A percentile compares a stretch with the other conserved stretches of the same genome.
These are phyloP conservation scores for Dryoscopus gambensis DNA, from an alignment of 2,113 vertebrate species.

Conservation along the genomic window DNA sequence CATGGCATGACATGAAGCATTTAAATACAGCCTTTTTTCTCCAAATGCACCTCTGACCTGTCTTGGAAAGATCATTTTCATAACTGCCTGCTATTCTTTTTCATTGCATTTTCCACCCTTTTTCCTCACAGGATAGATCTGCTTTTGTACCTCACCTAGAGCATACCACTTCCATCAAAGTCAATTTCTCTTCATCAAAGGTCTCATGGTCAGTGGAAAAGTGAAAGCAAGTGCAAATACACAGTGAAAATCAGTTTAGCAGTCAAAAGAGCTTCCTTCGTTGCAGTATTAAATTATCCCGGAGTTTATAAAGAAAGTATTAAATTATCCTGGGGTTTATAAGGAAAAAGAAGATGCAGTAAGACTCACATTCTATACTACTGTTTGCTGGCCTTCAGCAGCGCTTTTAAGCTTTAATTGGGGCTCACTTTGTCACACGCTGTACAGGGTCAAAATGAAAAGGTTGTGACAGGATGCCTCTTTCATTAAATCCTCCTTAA, in stretches of 20 bases:
- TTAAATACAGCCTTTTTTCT: not conserved
- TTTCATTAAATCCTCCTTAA: not conserved
- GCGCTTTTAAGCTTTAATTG: not conserved
- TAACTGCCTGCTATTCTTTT: not conserved
- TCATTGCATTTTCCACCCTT: not conserved
- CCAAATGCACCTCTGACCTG: not conserved
- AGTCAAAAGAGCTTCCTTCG: not conserved
- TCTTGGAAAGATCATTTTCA: not conserved
- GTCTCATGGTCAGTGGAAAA: not conserved
- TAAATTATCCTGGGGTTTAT: not conserved
- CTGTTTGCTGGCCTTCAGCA: not conserved
- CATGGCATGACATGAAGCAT: fast-evolving
- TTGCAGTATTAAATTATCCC: not conserved
- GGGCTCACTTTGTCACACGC: not conserved
- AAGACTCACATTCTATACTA: not conserved
- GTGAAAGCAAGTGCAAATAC: not conserved
- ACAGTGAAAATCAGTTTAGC: not conserved
- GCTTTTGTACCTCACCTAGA: not conserved
- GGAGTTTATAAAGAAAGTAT: not conserved
- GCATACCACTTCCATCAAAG: not conserved
- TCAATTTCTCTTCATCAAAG: not conserved
- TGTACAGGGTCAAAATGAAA: not conserved
- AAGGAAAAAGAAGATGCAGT: not conserved
- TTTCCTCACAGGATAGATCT: not conserved
- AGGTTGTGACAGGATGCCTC: not conserved